Base-by-base conservation (phyloP, 2,888 invertebrate genomes). In the Hypselothyrea guttata region DNA sequence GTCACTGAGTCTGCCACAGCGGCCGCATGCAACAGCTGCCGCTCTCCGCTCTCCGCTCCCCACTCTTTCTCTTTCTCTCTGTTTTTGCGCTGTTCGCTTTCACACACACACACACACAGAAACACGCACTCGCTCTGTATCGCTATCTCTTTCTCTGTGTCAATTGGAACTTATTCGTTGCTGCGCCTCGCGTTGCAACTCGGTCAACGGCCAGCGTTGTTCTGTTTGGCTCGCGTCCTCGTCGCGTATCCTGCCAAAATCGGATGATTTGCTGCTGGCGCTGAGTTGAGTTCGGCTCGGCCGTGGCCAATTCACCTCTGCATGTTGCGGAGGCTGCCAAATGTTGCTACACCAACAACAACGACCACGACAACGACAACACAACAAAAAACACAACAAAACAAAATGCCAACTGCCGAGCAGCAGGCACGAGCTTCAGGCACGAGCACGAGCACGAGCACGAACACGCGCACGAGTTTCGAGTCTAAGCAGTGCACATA, bases 1-100 rank as follows among this genome's bases (percentile, higher is more conserved):
- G 73, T 73, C 74, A 70, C 70, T 67, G 18, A 67, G 70, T 70
- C 75, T 70, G 65, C 55, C 72, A 71, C 81, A 58, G 72, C 75
- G 74, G 76, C 75, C 82, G 73, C 73, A 78, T 87, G 86, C 87
- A 76, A 79, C 83, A 84, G 85, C 85, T 84, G 85, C 83, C 83
- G 77, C 75, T 69, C 71, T 48, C n/a, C 30, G 49, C 40, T 42
- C 49, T 12, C 13, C 52, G 22, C 44, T 49, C 64, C 51, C 38
- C 18, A 47, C n/a, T n/a, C n/a, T 52, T 64, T 68, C 37, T 41
- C 35, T 53, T 52, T 48, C 27, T 42, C 7, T 15, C 34, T 34
- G 44, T 27, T 35, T 18, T 15, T 34, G 35, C 30, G 40, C 37
- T 18, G 33, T 41, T 33, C 41, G 41, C 22, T 27, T 45, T 51